phyloP scores from a whole-genome alignment of 2,888 invertebrate species.

The Heteromyza rotundicornis region DNA sequence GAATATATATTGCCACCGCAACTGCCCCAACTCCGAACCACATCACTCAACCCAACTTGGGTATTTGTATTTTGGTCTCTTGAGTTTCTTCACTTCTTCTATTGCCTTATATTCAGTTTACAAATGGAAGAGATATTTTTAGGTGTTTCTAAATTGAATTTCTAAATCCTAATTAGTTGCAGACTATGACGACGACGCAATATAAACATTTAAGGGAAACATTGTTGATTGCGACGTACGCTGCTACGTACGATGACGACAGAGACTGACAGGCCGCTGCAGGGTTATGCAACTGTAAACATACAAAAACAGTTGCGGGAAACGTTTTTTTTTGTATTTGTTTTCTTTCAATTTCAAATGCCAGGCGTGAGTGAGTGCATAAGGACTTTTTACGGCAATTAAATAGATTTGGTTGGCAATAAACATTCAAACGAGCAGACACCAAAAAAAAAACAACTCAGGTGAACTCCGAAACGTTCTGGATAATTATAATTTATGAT shows the following conservation, averaged over 20 bases:
- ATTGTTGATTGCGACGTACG: neutral
- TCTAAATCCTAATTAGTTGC: slow-evolving; percentile 3
- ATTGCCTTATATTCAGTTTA: no score
- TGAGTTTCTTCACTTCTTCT: no score
- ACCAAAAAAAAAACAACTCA: no score
- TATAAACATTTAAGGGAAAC: neutral
- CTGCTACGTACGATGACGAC: neutral
- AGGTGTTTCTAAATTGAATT: slow-evolving; percentile 1
- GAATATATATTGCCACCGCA: no score
- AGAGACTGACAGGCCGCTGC: neutral
- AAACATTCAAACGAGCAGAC: no score
- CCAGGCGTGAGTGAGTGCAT: neutral
- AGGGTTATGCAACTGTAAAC: slow-evolving; percentile 10
- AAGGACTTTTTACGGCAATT: neutral
- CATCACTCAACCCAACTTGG: no score
- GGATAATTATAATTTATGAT: no score
- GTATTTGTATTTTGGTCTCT: no score
- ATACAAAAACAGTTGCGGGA: neutral
- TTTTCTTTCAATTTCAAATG: neutral
- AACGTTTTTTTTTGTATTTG: neutral
- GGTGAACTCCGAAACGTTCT: no score
- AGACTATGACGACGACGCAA: no score
- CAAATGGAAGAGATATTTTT: neutral
- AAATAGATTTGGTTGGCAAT: neutral
- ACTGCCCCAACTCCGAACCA: no score